Evolutionary conservation across 2,113 vertebrate species (phyloP), one percentile per base, ranked within the genome.

Genomic region (Archilochus colubris): DNA sequence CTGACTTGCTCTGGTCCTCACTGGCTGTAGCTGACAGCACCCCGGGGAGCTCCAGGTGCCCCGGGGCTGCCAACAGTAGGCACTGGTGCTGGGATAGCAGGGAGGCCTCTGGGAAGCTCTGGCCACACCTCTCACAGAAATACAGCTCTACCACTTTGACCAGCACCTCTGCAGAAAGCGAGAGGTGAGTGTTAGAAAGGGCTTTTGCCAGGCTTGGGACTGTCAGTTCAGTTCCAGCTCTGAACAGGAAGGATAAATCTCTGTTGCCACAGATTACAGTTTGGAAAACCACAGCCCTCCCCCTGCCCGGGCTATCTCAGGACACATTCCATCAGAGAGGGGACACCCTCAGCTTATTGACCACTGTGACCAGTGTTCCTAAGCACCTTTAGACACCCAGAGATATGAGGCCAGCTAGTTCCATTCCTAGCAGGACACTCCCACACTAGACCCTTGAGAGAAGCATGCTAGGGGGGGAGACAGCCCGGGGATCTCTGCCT

Each of bases 101-200:
- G 55, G 87, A 61, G 40, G 93, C 95, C 74, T 98, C 97, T 13
- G 97, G 85, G 27, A 98, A 97, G 94, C 95, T 98, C 97, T 98
- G 97, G 64, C 94, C 94, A 50, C 98, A 98, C 70, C 92, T 96
- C 88, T 98, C 97, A 14, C 98, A 98, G 89, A 77, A 85, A 94
- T 98, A 98, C 27, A 97, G 81, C 84, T 98, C 97, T 83, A 96
- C 94, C 72, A 95, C 97, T 87, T 98, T 98, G 96, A 98, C 97
- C 88, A 98, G 94, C 85, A 98, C 97, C 88, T 97, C 97, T 98
- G 97, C n/a, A 88, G 74, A 46, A 50, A 91, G 88, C 31, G 48
- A 94, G 50, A 46, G 24, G 38, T 0, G 8, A 95, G 19, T 0
- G 0, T 93, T 48, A 89, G 83, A 95, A 92, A 92, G 69, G 55